Evolutionary conservation across 2,888 invertebrate genomes (phyloP).

Genomic region (Aphodius granarius): DNA sequence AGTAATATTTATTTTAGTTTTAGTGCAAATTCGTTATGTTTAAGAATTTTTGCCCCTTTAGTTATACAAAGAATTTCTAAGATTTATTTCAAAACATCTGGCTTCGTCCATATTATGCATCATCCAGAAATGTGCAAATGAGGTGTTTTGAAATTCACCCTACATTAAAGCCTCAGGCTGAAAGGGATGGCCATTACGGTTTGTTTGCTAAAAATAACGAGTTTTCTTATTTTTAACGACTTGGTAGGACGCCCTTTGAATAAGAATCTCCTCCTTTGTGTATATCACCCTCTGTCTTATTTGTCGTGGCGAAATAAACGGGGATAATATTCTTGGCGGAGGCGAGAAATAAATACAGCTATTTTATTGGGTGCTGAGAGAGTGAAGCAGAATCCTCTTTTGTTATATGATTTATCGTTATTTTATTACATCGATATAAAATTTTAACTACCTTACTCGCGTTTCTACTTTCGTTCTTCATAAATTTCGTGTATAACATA

Average conservation of each 20-base stretch:
- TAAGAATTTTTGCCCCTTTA: too few species aligned
- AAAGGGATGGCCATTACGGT: constrained; percentile 5
- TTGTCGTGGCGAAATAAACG: not conserved
- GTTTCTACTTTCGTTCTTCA: not conserved
- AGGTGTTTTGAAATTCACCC: constrained; percentile 2
- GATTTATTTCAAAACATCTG: too few species aligned
- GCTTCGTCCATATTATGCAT: too few species aligned
- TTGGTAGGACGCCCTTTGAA: not conserved
- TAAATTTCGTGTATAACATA: not conserved
- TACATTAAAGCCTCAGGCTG: not conserved
- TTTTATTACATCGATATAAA: not conserved
- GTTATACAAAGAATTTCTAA: too few species aligned
- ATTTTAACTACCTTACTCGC: not conserved
- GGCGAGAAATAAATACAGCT: not conserved
- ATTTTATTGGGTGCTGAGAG: not conserved
- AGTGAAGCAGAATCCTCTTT: not conserved
- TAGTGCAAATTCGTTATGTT: too few species aligned
- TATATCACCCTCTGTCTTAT: not conserved
- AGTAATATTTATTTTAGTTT: too few species aligned
- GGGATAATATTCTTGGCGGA: not conserved
- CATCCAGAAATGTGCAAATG: not conserved
- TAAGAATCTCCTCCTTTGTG: not conserved
- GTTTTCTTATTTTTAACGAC: not conserved
- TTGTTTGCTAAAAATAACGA: constrained; percentile 11
- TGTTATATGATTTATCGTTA: not conserved